Evolutionary conservation across 2,113 vertebrate species (phyloP).

Genomic region (Callospermophilus lateralis): DNA sequence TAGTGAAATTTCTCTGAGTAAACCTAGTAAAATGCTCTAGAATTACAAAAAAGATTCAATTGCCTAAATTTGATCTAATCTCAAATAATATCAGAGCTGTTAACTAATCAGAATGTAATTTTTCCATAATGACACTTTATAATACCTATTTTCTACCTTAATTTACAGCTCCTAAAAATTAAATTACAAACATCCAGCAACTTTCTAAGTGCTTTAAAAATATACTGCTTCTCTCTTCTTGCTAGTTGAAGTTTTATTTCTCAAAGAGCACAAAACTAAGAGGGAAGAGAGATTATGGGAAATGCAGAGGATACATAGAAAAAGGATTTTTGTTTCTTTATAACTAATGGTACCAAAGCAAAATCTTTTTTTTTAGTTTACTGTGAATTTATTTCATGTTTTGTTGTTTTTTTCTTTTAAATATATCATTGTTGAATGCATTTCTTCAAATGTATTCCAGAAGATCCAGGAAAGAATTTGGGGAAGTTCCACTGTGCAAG

Average conservation of each 20-base stretch:
- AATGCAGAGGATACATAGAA: not conserved
- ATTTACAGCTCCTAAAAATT: constrained; percentile 61
- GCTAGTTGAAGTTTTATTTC: constrained; percentile 57
- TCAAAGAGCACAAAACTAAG: not conserved
- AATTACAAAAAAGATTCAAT: constrained; percentile 50
- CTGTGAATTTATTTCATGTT: not conserved
- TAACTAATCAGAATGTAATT: constrained; percentile 76
- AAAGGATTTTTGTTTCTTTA: not conserved
- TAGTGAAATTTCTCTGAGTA: not conserved
- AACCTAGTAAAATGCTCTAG: constrained; percentile 29
- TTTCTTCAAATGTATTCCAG: not conserved
- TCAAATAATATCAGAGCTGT: constrained; percentile 55
- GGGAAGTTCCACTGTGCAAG: not conserved
- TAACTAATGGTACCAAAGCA: not conserved
- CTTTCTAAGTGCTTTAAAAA: constrained; percentile 75
- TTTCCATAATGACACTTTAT: constrained; percentile 72
- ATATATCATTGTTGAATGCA: not conserved
- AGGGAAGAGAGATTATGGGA: not conserved
- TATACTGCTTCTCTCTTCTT: constrained; percentile 33
- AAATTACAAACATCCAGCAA: constrained; percentile 75
- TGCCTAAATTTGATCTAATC: constrained; percentile 59
- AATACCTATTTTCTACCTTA: constrained; percentile 71
- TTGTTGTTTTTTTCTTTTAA: not conserved
- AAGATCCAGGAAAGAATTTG: not conserved
- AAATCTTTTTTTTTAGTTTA: not conserved